phyloP scores from a whole-genome alignment of 1,140 invertebrate genomes.

The Dysdera silvatica region DNA sequence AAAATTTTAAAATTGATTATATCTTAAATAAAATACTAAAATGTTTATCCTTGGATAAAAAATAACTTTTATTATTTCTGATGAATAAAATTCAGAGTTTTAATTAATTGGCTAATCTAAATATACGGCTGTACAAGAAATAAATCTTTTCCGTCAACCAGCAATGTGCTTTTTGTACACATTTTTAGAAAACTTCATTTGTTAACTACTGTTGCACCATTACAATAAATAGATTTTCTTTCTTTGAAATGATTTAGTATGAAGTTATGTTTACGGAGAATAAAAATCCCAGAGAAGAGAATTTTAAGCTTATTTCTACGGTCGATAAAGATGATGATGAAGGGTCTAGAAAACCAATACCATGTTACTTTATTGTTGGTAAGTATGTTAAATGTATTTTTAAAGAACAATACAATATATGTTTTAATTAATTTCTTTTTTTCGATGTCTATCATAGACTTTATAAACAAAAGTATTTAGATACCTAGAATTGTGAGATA shows the following conservation, averaged over 20 bases:
- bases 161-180: not conserved
- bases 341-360: conserved; percentile 50
- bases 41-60: no score
- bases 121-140: no score
- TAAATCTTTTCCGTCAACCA: not conserved
- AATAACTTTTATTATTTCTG: no score
- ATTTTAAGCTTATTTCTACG: conserved; percentile 63
- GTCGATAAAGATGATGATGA: conserved; percentile 72
- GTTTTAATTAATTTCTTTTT: no score
- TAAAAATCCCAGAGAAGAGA: conserved; percentile 57
- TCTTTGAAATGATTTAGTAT: conserved; percentile 19
- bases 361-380: conserved; percentile 76
- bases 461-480: no score
- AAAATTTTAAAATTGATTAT: no score
- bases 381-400: conserved; percentile 4
- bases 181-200: no score
- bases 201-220: not conserved
- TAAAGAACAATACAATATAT: no score
- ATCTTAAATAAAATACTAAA: no score
- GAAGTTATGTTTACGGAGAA: conserved; percentile 56
- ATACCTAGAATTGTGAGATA: not conserved
- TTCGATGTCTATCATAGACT: no score
- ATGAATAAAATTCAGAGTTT: no score
- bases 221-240: not conserved
- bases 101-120: no score